A percentile compares a stretch with the other conserved stretches of the same genome.
Evolutionary conservation across 1,140 invertebrate species (phyloP).

Genomic region (Condylostylus longicornis): DNA sequence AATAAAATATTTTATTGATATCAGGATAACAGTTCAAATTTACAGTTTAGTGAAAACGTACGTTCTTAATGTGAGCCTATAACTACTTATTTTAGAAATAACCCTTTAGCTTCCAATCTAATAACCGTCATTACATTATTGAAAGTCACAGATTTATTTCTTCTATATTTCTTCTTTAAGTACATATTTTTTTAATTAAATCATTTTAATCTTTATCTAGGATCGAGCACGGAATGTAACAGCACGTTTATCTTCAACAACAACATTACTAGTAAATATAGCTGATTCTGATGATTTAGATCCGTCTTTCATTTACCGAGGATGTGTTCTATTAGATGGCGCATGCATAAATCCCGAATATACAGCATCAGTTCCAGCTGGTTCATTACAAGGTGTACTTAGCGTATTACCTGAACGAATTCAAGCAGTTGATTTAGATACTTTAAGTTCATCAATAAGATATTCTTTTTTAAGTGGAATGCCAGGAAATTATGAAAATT

Average conservation of each 20-base stretch:
- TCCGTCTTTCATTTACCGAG: conserved; percentile 71
- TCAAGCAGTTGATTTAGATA: conserved; percentile 76
- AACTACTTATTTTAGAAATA: no score
- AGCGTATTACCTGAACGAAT: conserved; percentile 76
- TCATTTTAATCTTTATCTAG: no score
- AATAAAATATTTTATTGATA: no score
- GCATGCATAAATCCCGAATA: conserved; percentile 74
- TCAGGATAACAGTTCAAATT: no score
- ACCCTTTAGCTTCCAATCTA: no score
- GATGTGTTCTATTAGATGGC: conserved; percentile 59
- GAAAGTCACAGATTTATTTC: no score
- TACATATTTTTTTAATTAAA: no score
- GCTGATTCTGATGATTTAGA: conserved; percentile 80
- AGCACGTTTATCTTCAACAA: conserved; percentile 61
- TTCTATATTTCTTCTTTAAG: no score
- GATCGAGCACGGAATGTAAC: conserved; percentile 63
- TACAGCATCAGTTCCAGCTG: conserved; percentile 59
- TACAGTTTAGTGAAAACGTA: no score
- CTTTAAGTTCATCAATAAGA: conserved; percentile 60
- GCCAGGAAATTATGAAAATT: conserved; percentile 57
- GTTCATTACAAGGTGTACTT: conserved; percentile 62
- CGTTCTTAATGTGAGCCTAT: no score
- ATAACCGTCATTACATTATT: no score
- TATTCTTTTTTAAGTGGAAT: conserved; percentile 69
- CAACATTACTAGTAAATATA: conserved; percentile 71